These are phyloP conservation scores for Pseudopipra pipra DNA, from an alignment of 2,113 vertebrate species.

Conservation along the genomic window DNA sequence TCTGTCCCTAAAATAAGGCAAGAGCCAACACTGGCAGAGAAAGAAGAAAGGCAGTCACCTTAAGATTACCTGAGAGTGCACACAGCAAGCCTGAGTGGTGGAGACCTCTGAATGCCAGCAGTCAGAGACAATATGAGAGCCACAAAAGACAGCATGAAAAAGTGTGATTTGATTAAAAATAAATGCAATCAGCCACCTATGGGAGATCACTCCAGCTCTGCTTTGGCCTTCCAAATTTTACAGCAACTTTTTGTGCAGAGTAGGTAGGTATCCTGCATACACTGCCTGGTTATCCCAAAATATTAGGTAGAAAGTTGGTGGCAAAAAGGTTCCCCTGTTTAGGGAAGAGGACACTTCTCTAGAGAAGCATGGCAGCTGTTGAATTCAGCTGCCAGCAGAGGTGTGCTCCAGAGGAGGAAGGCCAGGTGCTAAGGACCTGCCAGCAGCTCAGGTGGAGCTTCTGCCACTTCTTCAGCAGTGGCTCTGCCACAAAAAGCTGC, in stretches of 20 bases:
- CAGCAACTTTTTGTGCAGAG: neutral
- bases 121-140: neutral
- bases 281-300: neutral
- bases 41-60: neutral
- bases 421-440: neutral
- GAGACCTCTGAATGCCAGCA: neutral
- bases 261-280: neutral
- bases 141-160: neutral
- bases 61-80: neutral
- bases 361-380: neutral
- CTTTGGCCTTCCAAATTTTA: neutral
- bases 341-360: neutral
- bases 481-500: neutral
- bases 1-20: neutral
- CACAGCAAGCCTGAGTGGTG: neutral
- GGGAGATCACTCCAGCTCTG: neutral
- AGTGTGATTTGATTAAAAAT: neutral
- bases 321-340: neutral
- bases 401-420: neutral
- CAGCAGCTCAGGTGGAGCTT: neutral
- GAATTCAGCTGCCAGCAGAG: neutral
- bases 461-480: neutral
- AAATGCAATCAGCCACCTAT: neutral
- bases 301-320: neutral
- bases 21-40: neutral